phyloP scores from a whole-genome alignment of 2,113 vertebrate genomes.

The Notothenia rossii region DNA sequence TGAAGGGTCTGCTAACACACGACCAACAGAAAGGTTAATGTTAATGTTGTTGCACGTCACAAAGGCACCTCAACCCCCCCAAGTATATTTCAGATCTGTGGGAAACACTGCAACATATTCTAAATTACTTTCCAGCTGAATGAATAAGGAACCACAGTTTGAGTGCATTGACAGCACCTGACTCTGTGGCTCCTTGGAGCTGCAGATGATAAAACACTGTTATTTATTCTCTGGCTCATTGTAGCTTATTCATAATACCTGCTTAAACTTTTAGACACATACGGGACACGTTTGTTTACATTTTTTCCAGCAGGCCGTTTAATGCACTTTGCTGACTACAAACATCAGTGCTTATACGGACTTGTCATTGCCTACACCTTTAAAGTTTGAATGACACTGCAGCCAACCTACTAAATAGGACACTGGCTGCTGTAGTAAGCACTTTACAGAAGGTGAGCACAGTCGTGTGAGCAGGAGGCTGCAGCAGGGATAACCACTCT shows the following conservation, averaged over 20 bases:
- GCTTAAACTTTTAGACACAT: background rate
- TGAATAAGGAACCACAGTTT: conserved; percentile 25
- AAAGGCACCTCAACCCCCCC: too few relatives aligned
- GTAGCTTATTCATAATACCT: background rate
- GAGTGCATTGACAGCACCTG: conserved; percentile 11
- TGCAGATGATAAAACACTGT: conserved; percentile 3
- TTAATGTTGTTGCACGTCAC: too few relatives aligned
- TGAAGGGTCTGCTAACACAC: too few relatives aligned
- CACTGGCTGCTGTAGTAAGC: conserved; percentile 40
- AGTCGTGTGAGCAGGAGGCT: background rate
- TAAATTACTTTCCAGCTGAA: conserved; percentile 1
- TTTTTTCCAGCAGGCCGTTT: too few relatives aligned
- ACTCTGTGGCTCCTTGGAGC: background rate
- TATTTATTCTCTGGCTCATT: background rate
- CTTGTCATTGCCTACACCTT: background rate
- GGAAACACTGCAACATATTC: background rate
- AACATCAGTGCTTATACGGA: background rate
- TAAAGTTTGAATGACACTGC: conserved; percentile 25
- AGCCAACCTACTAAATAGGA: conserved; percentile 43
- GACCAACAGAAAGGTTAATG: too few relatives aligned
- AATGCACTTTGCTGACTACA: too few relatives aligned
- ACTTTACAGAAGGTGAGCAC: conserved; percentile 48
- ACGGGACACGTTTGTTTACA: too few relatives aligned
- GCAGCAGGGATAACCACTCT: conserved; percentile 1
- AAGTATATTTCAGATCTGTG: too few relatives aligned